phyloP scores from a whole-genome alignment of 2,888 invertebrate species.

The Pandemis cinnamomeana region DNA sequence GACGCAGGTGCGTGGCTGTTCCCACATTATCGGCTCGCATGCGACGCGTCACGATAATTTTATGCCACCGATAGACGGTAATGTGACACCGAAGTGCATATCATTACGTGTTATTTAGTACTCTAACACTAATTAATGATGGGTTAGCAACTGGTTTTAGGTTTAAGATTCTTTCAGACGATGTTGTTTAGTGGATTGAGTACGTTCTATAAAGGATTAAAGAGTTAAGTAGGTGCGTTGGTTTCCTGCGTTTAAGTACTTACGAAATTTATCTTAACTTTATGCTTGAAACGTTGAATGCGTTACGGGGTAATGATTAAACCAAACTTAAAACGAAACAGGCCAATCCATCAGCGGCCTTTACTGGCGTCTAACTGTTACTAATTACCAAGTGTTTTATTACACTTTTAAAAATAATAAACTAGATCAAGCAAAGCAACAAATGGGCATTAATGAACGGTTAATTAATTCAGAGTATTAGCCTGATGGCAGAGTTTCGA shows the following conservation, averaged over 20 bases:
- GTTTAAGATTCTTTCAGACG: conserved; percentile 6
- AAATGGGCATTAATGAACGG: conserved; percentile 24
- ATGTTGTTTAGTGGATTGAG: neutral
- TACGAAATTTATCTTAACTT: too few species aligned
- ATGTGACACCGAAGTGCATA: conserved; percentile 42
- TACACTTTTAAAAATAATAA: conserved; percentile 20
- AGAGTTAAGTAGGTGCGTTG: neutral
- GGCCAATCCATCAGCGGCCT: neutral
- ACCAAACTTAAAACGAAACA: neutral
- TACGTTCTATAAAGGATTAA: neutral
- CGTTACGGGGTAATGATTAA: neutral
- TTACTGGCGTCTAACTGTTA: neutral
- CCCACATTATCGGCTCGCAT: conserved; percentile 51
- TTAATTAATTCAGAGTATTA: conserved; percentile 33
- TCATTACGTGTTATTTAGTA: conserved; percentile 33
- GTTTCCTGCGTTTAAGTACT: too few species aligned
- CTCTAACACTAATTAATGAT: conserved; percentile 26
- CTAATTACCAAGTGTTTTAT: conserved; percentile 4
- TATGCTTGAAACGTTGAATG: too few species aligned
- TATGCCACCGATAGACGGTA: conserved; percentile 48
- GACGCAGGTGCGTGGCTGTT: conserved; percentile 54
- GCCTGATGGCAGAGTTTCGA: conserved; percentile 32
- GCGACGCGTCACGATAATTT: conserved; percentile 46
- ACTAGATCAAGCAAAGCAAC: conserved; percentile 27
- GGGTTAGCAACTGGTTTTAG: conserved; percentile 8